These are phyloP conservation scores for Saguinus oedipus DNA, from an alignment of 2,797 vertebrate species.

Conservation along the genomic window DNA sequence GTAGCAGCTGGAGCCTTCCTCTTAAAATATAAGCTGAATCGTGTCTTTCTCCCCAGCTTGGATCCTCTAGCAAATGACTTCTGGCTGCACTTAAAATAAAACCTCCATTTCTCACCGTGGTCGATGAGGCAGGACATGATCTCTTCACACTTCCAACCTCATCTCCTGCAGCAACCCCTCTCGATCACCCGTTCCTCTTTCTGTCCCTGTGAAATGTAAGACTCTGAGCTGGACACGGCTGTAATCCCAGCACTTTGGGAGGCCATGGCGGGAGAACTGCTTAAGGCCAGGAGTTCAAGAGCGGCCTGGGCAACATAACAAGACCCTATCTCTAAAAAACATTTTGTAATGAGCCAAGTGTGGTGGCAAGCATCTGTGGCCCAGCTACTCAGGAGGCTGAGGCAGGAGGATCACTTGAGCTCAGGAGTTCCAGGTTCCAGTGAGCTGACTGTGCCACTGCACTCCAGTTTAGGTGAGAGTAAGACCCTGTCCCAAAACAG, in stretches of 20 bases:
- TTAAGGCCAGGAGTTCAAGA: not conserved
- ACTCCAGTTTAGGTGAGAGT: not conserved
- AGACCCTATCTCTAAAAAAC: not conserved
- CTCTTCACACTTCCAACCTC: not conserved
- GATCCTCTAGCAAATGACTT: not conserved
- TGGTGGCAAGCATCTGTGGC: not conserved
- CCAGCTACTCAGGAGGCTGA: not conserved
- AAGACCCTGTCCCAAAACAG: not conserved
- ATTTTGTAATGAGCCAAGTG: not conserved
- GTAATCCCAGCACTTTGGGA: not conserved
- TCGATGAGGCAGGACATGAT: not conserved
- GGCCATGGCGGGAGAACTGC: not conserved
- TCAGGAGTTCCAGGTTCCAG: not conserved
- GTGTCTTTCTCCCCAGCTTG: not conserved
- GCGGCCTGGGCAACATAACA: not conserved
- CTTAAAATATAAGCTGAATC: not conserved
- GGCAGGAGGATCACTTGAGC: not conserved
- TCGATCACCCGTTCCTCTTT: not conserved
- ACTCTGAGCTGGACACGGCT: not conserved
- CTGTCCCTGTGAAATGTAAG: not conserved
- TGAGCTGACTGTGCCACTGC: not conserved
- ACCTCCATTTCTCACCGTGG: not conserved
- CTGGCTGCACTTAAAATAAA: not conserved
- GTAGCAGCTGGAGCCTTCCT: not conserved
- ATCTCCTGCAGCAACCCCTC: accelerated